Evolutionary conservation across 2,888 invertebrate species (phyloP), one percentile per base, ranked within the genome.

Genomic region (Willowsia nigromaculata): DNA sequence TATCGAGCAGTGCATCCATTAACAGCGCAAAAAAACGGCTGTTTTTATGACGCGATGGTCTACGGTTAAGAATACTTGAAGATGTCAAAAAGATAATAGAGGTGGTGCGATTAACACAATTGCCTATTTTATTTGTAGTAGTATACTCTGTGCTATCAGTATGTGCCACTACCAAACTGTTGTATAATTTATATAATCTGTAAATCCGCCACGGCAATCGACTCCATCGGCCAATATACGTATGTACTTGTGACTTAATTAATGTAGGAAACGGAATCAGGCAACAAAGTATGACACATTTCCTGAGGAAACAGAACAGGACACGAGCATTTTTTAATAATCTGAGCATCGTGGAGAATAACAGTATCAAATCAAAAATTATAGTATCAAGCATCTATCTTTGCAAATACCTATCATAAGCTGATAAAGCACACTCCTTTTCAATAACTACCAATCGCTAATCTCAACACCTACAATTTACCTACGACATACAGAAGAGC

Each of bases 251-350:
- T 80, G 80, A 37, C 76, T 78, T 84, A 83, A 88, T 88, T 78
- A 78, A 50, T 43, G 68, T 83, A 88, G 88, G 88, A 84, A 88
- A 84, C 88, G 88, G 88, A 88, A 83, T 84, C 50, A 84, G 65
- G 59, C 78, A 84, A 83, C 18, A 78, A n/a, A 88, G 88, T 76
- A 84, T 88, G 88, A 88, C 88, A 83, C 74, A 84, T 84, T 83
- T 88, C 86, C 86, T 88, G 62, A 56, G 88, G 83, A 88, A 88
- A 84, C 88, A 74, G 88, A 88, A 84, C 88, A 74, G 88, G 88
- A 88, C 88, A 84, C 22, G 59, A 47, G 25, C 53, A 33, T 82
- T 71, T n/a, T n/a, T 82, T 87, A 82, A 71, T 81, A 56, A 53
- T 50, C 50, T 37, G 6, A 27, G n/a, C 59, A 59, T 25, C 22